Evolutionary conservation across 2,113 vertebrate species (phyloP).

Genomic region (Sialia sialis): DNA sequence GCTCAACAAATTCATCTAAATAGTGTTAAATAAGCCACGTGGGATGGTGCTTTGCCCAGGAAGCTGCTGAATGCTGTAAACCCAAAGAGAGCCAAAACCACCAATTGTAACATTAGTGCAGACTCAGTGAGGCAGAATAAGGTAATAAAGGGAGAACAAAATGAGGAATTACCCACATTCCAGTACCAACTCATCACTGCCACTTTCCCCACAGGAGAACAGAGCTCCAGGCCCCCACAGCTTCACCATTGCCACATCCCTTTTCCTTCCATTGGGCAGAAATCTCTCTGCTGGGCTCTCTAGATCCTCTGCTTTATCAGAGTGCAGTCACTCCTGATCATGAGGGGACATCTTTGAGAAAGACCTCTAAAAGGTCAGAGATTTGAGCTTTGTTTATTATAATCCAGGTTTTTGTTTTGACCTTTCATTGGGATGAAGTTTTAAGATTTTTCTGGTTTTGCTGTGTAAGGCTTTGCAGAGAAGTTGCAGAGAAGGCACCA

Average conservation of each 20-base stretch:
- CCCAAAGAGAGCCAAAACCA: background rate
- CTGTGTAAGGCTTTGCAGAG: background rate
- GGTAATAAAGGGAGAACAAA: background rate
- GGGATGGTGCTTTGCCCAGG: background rate
- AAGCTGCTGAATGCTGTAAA: background rate
- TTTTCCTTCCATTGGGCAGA: rapidly evolving
- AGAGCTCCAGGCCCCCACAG: background rate
- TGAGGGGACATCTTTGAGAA: background rate
- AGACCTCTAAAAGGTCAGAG: background rate
- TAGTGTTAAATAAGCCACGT: background rate
- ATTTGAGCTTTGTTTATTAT: background rate
- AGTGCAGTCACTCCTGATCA: background rate
- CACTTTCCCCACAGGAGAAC: background rate
- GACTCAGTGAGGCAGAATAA: background rate
- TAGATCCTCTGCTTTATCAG: background rate
- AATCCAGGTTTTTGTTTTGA: background rate
- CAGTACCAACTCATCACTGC: background rate
- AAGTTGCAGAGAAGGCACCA: background rate
- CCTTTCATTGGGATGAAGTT: background rate
- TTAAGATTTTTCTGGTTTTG: background rate
- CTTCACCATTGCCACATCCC: background rate
- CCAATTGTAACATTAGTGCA: background rate
- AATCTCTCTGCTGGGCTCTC: background rate
- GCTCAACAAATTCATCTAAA: background rate
- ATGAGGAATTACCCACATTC: background rate